A percentile compares a stretch with the other conserved stretches of the same genome.
Conservation (phyloP, 2,888 invertebrate species). For the Tenthredo scrophulariae region DNA sequence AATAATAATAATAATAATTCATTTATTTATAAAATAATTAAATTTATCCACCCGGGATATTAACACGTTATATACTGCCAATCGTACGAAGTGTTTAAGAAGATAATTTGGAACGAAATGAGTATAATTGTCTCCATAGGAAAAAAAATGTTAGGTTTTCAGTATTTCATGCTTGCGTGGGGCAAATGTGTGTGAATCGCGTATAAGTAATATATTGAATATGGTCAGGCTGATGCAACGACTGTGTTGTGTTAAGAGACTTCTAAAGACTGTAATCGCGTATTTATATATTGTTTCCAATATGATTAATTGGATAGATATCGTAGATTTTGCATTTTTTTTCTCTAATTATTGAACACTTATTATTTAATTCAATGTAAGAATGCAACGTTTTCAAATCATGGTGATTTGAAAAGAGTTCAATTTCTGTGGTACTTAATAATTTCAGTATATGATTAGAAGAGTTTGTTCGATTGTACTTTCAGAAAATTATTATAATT, state of each 20-base stretch:
- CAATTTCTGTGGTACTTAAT: not conserved
- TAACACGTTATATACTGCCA: constrained; percentile 75
- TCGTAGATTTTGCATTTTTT: constrained; percentile 38
- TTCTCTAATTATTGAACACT: constrained; percentile 15
- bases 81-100: constrained; percentile 68
- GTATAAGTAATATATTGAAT: constrained; percentile 49
- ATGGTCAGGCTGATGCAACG: constrained; percentile 45
- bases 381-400: not conserved
- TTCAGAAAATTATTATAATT: not conserved
- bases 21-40: constrained; percentile 45
- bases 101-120: constrained; percentile 57
- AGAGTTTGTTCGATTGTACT: not conserved
- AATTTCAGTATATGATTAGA: not conserved
- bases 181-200: constrained; percentile 61
- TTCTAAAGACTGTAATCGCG: constrained; percentile 50
- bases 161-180: constrained; percentile 68
- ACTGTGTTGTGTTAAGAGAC: constrained; percentile 49
- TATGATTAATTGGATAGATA: not conserved
- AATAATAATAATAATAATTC: constrained; percentile 48
- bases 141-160: constrained; percentile 62
- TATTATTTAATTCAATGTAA: not conserved
- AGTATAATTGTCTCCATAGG: constrained; percentile 57
- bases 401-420: not conserved
- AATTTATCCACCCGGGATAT: constrained; percentile 49
- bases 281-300: constrained; percentile 37